Percentiles rank a stretch among this genome's conserved stretches.
These are phyloP conservation scores for Drosophila sp. DNA, from an alignment of 1,140 invertebrate genomes.

Conservation along the genomic window DNA sequence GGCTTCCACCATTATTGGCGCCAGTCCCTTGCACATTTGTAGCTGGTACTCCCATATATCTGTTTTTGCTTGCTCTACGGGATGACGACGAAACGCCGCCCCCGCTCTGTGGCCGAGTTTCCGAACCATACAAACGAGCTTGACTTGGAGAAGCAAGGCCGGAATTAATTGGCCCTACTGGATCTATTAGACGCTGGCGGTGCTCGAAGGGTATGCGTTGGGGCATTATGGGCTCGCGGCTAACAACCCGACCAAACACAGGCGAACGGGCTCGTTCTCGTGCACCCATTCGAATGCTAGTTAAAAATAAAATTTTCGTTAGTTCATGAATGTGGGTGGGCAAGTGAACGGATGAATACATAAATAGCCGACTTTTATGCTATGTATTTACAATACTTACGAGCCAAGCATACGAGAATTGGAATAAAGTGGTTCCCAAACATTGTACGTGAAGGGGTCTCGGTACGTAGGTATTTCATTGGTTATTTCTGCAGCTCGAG, in stretches of 20 bases:
- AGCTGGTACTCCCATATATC: slow-evolving; percentile 59
- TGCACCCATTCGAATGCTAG: slow-evolving; percentile 54
- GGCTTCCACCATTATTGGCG: slow-evolving; percentile 28
- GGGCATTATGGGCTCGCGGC: slow-evolving; percentile 84
- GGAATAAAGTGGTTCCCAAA: slow-evolving; percentile 89
- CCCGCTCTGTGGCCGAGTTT: slow-evolving; percentile 41
- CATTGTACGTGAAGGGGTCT: slow-evolving; percentile 91
- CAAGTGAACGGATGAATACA: neutral
- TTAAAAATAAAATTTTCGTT: no score
- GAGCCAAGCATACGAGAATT: slow-evolving; percentile 84
- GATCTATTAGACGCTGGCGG: slow-evolving; percentile 45
- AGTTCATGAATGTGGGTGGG: neutral
- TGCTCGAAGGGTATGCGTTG: slow-evolving; percentile 45
- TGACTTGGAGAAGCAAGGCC: slow-evolving; percentile 16
- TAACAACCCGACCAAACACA: slow-evolving; percentile 87
- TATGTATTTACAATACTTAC: slow-evolving; percentile 70
- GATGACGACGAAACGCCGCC: slow-evolving; percentile 22
- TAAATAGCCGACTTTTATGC: neutral
- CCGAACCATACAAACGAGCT: slow-evolving; percentile 53
- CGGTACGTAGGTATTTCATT: slow-evolving; percentile 92
- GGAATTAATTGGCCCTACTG: slow-evolving; percentile 18
- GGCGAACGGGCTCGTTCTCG: slow-evolving; percentile 79
- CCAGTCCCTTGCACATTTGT: slow-evolving; percentile 25
- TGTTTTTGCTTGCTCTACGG: slow-evolving; percentile 60
- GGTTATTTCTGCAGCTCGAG: slow-evolving; percentile 92